A percentile compares a stretch with the other conserved stretches of the same genome.
phyloP scores from a whole-genome alignment of 2,797 vertebrate genomes.

The Columba guinea region DNA sequence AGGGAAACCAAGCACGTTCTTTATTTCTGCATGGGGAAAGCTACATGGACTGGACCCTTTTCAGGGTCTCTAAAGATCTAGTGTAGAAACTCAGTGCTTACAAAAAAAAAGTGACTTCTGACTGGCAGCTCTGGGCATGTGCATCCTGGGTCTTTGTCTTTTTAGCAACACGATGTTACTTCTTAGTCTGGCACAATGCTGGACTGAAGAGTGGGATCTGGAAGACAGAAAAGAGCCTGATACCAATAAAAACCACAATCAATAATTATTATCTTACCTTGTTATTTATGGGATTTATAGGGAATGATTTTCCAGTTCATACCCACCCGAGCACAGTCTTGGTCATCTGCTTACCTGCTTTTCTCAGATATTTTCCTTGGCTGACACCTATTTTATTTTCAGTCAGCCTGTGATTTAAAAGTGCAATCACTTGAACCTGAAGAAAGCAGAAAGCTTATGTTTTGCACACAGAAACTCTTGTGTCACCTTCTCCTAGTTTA shows the following conservation, averaged over 20 bases:
- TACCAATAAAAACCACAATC: neutral
- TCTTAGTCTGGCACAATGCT: neutral
- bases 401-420: neutral
- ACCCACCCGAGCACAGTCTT: neutral
- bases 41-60: neutral
- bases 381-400: neutral
- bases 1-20: neutral
- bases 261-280: neutral
- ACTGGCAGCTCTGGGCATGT: neutral
- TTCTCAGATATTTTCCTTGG: neutral
- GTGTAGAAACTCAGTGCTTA: neutral
- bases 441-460: neutral
- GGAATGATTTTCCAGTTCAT: neutral
- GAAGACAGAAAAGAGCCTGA: neutral
- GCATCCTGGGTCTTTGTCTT: neutral
- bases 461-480: neutral
- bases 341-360: neutral
- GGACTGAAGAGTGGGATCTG: neutral
- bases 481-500: constrained; percentile 23
- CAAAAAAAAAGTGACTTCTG: constrained; percentile 1
- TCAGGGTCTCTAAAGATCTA: neutral
- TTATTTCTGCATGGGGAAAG: neutral
- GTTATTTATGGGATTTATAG: neutral
- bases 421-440: neutral
- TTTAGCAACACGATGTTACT: neutral